These are phyloP conservation scores for Corvus hawaiiensis DNA, from an alignment of 2,113 vertebrate genomes.

Conservation along the genomic window DNA sequence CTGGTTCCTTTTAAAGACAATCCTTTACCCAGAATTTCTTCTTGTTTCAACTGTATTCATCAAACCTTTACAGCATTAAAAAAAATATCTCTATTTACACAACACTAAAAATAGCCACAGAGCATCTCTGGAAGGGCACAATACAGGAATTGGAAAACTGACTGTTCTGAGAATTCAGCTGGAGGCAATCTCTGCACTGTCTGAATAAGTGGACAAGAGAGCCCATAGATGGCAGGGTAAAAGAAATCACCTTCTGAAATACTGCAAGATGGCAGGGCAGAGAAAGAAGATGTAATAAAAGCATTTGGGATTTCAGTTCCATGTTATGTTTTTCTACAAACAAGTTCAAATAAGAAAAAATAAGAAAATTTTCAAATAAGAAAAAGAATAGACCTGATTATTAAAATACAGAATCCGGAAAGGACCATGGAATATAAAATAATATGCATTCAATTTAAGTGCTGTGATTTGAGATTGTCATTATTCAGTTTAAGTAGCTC, in stretches of 20 bases:
- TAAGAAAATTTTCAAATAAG: not conserved
- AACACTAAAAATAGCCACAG: not conserved
- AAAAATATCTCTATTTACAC: not conserved
- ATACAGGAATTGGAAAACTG: not conserved
- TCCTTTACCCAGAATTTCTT: not conserved
- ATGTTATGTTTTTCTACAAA: not conserved
- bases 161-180: not conserved
- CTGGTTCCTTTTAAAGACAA: not conserved
- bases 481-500: not conserved
- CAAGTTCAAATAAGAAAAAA: not conserved
- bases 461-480: not conserved
- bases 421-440: not conserved
- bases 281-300: not conserved
- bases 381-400: not conserved
- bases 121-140: not conserved
- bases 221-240: rapidly evolving
- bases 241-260: not conserved
- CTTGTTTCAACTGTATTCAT: not conserved
- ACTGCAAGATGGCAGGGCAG: not conserved
- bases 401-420: not conserved
- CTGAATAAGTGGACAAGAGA: rapidly evolving
- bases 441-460: not conserved
- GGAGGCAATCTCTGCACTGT: not conserved
- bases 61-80: not conserved
- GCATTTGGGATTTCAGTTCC: not conserved